These are phyloP conservation scores for Fopius arisanus DNA, from an alignment of 1,140 invertebrate species.

Conservation along the genomic window DNA sequence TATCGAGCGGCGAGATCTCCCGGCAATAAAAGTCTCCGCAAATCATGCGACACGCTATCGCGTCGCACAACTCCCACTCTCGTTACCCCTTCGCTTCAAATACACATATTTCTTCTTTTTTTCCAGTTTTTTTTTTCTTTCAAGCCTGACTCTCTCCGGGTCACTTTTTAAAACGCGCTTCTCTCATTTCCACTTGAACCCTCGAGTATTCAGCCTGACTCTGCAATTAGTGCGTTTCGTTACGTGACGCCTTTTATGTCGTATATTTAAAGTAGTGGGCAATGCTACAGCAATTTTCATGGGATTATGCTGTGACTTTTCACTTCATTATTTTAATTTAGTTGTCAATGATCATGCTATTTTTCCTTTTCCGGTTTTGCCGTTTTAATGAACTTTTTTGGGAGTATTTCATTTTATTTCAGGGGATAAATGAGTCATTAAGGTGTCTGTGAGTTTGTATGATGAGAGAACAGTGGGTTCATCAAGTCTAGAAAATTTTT, in stretches of 20 bases:
- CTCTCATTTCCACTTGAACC: slow-evolving; percentile 1
- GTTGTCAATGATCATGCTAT: neutral
- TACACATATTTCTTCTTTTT: neutral
- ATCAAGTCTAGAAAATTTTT: no score
- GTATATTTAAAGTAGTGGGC: neutral
- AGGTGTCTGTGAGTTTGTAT: no score
- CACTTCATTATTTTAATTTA: slow-evolving; percentile 2
- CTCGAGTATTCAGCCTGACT: neutral
- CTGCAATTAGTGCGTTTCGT: slow-evolving; percentile 3
- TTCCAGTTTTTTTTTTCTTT: neutral
- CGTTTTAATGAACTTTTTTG: no score
- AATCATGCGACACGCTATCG: slow-evolving; percentile 50
- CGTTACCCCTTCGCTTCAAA: neutral
- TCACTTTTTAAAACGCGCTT: slow-evolving; percentile 7
- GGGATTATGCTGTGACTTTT: neutral
- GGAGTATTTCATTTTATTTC: no score
- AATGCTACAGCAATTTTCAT: neutral
- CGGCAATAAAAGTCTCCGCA: slow-evolving; percentile 49
- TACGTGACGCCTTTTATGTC: slow-evolving; percentile 14
- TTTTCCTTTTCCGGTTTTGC: neutral
- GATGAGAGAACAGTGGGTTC: no score
- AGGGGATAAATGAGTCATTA: no score
- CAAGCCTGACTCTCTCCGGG: slow-evolving; percentile 4
- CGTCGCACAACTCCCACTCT: slow-evolving; percentile 4
- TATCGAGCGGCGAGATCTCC: slow-evolving; percentile 35